Percentiles rank a stretch among this genome's conserved stretches.
Conservation (phyloP, 2,113 vertebrate species). For the Thamnaconus septentrionalis region DNA sequence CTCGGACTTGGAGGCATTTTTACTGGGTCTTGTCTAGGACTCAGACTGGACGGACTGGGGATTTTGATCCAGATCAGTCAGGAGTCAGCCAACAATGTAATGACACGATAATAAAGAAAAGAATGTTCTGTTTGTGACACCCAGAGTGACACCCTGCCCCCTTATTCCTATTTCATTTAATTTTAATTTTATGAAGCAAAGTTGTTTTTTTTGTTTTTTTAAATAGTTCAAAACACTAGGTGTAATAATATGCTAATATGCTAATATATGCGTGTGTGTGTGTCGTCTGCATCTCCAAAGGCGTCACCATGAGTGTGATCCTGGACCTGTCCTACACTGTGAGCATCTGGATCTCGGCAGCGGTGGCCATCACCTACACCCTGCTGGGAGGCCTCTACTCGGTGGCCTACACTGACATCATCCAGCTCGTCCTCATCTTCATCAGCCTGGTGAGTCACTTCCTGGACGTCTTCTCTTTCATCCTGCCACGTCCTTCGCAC, state of each 20-base stretch:
- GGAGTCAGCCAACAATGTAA: no score
- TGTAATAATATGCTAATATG: background rate
- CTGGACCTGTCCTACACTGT: conserved; percentile 63
- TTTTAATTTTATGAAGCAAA: no score
- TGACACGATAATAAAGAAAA: no score
- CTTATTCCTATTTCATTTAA: no score
- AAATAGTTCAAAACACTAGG: background rate
- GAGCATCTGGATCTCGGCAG: conserved; percentile 70
- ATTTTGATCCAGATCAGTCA: no score
- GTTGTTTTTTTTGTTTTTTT: no score
- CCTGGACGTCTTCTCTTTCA: background rate
- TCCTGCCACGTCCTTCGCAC: no score
- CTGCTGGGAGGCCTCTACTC: conserved; percentile 73
- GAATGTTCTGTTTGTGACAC: no score
- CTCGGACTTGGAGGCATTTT: no score
- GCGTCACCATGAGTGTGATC: conserved; percentile 70
- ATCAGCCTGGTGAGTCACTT: conserved; percentile 64
- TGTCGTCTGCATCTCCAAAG: conserved; percentile 23
- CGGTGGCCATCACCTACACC: conserved; percentile 70
- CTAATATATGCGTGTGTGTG: background rate
- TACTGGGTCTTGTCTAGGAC: no score
- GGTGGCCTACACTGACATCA: conserved; percentile 71
- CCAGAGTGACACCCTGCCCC: no score
- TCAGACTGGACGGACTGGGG: no score
- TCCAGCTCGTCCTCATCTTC: conserved; percentile 69